These are phyloP conservation scores for Acyrthosiphon pisum DNA, from an alignment of 1,140 invertebrate genomes.

Conservation along the genomic window DNA sequence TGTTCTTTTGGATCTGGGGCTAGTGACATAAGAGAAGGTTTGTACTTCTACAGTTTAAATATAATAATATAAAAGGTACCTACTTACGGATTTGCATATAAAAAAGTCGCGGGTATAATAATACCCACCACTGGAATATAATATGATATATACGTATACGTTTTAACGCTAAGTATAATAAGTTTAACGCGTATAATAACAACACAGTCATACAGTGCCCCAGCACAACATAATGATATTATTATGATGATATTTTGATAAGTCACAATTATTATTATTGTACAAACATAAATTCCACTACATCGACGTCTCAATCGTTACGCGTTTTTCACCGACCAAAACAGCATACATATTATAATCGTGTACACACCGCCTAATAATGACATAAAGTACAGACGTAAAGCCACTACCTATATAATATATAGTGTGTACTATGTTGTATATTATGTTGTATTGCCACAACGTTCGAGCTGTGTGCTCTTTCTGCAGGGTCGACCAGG, in stretches of 20 bases:
- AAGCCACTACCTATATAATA: background rate
- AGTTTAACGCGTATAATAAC: background rate
- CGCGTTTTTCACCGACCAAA: background rate
- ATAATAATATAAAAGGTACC: background rate
- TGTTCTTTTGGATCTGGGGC: background rate
- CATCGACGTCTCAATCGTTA: background rate
- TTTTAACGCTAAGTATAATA: too few relatives aligned
- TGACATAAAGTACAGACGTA: background rate
- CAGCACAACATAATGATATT: background rate
- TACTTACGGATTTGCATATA: background rate
- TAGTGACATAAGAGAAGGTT: background rate
- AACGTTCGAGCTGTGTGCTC: background rate
- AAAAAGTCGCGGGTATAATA: background rate
- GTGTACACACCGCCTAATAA: background rate
- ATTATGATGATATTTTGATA: constrained; percentile 7
- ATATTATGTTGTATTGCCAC: background rate
- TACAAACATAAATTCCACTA: background rate
- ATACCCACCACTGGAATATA: background rate
- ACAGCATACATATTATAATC: background rate
- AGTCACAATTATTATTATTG: background rate
- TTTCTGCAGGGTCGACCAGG: background rate
- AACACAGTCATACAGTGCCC: background rate
- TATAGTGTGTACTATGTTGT: background rate
- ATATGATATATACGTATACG: background rate
- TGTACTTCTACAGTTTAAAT: background rate